Conservation (phyloP, 2,797 vertebrate species). For the Hirundo rustica region DNA sequence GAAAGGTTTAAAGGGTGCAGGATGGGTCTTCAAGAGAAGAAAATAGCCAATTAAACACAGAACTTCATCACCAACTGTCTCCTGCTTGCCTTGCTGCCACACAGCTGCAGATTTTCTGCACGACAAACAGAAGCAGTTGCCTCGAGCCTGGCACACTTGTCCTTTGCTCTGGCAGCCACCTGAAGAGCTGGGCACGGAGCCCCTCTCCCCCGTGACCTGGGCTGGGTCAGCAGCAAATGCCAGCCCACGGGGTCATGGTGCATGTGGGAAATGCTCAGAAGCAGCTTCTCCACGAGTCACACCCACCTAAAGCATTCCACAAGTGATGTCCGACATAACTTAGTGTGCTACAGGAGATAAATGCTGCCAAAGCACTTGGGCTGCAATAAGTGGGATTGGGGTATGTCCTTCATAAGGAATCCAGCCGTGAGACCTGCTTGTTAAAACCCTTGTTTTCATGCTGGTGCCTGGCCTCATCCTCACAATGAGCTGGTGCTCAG, state of each 20-base stretch:
- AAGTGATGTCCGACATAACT: background rate
- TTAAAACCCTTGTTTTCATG: background rate
- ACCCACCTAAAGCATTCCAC: background rate
- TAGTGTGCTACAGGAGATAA: background rate
- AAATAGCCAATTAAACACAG: background rate
- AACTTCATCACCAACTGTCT: background rate
- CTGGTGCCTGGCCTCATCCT: background rate
- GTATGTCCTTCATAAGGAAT: background rate
- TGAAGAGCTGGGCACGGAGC: rapidly evolving
- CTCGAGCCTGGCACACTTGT: background rate
- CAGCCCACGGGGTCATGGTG: background rate
- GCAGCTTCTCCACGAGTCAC: background rate
- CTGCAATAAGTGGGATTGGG: background rate
- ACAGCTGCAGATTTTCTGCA: background rate
- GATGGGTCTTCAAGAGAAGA: background rate
- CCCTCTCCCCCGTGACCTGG: rapidly evolving
- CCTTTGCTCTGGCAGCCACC: background rate
- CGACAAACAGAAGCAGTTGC: background rate
- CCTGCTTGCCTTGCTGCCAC: background rate
- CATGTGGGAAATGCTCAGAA: background rate
- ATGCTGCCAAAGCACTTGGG: background rate
- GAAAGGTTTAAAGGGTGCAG: background rate
- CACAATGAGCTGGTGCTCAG: background rate
- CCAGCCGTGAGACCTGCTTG: background rate
- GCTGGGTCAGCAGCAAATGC: background rate